phyloP scores from a whole-genome alignment of 1,140 invertebrate genomes.

The Anastrepha ludens region DNA sequence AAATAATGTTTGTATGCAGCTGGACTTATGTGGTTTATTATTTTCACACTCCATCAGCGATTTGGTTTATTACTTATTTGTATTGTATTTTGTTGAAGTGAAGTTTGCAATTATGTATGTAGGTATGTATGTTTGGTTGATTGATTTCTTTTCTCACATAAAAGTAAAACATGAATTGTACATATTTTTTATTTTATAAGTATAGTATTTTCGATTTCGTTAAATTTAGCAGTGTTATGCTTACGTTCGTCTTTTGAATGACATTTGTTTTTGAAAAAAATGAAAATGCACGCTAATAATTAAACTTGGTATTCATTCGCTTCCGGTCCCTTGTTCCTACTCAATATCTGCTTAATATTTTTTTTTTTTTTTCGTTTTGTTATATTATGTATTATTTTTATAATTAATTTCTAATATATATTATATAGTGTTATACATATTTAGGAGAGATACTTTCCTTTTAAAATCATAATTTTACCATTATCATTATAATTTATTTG shows the following conservation, averaged over 20 bases:
- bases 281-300: no score
- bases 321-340: neutral
- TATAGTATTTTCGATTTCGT: neutral
- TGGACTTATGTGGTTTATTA: neutral
- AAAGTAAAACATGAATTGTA: neutral
- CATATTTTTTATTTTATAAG: neutral
- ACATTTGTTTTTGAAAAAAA: neutral
- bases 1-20: neutral
- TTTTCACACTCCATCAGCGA: conserved; percentile 5
- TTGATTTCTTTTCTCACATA: conserved; percentile 7
- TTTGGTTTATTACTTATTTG: conserved; percentile 34
- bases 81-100: neutral
- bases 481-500: conserved; percentile 56
- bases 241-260: no score
- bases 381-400: conserved; percentile 32
- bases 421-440: conserved; percentile 69
- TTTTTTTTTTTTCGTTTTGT: neutral
- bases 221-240: neutral
- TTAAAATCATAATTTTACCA: conserved; percentile 63
- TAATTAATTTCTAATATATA: conserved; percentile 55
- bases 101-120: neutral
- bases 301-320: neutral
- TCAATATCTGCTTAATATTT: conserved; percentile 49
- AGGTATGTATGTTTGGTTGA: neutral
- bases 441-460: conserved; percentile 64